phyloP scores from a whole-genome alignment of 1,140 invertebrate genomes.

The Rhyacophila brunnea region DNA sequence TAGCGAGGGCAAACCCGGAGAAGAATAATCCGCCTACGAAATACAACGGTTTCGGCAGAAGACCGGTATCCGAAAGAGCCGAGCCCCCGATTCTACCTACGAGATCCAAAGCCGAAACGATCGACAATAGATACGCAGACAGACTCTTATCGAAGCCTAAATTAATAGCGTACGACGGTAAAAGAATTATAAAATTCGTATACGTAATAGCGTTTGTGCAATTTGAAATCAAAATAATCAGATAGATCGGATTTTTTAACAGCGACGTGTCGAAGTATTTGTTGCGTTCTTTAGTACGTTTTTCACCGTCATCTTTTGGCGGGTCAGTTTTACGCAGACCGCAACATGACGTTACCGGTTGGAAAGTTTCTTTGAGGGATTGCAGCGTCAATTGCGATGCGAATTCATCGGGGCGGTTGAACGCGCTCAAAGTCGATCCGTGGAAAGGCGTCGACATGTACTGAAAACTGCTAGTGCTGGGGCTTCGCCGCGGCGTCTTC shows the following conservation, averaged over 20 bases:
- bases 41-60: slow-evolving; percentile 76
- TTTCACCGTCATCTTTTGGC: slow-evolving; percentile 37
- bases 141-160: slow-evolving; percentile 68
- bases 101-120: slow-evolving; percentile 75
- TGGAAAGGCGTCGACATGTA: slow-evolving; percentile 82
- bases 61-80: slow-evolving; percentile 70
- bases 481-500: slow-evolving; percentile 60
- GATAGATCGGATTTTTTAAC: slow-evolving; percentile 74
- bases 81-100: slow-evolving; percentile 80
- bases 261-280: slow-evolving; percentile 77
- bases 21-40: slow-evolving; percentile 74
- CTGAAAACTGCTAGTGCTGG: slow-evolving; percentile 76
- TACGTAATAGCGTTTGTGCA: slow-evolving; percentile 82
- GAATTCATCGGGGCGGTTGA: slow-evolving; percentile 71
- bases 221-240: slow-evolving; percentile 79
- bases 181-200: slow-evolving; percentile 79
- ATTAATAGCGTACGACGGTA: slow-evolving; percentile 71
- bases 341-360: slow-evolving; percentile 47
- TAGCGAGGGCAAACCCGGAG: slow-evolving; percentile 69
- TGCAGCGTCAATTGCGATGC: slow-evolving; percentile 75
- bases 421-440: slow-evolving; percentile 74
- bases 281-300: slow-evolving; percentile 48
- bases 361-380: slow-evolving; percentile 60
- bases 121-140: slow-evolving; percentile 70
- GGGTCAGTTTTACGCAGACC: slow-evolving; percentile 43